phyloP scores from a whole-genome alignment of 2,797 vertebrate genomes.

The Scomberomorus guttatus region DNA sequence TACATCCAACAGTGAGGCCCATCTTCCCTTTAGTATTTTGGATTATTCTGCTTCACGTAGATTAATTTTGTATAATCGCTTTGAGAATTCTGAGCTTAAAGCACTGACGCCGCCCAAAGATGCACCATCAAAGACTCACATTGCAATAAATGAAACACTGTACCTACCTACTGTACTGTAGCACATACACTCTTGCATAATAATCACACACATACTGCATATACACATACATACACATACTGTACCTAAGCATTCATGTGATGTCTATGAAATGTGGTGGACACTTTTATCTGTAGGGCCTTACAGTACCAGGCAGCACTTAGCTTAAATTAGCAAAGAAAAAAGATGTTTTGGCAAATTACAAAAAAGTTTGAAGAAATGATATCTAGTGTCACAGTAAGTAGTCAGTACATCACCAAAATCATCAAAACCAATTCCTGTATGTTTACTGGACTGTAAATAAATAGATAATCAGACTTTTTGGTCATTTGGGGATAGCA shows the following conservation, averaged over 20 bases:
- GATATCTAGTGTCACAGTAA: not conserved
- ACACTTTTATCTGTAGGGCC: slow-evolving; percentile 5
- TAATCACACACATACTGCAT: too few relatives aligned
- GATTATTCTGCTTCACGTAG: slow-evolving; percentile 76
- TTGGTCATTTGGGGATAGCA: not conserved
- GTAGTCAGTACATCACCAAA: not conserved
- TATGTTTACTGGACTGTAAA: not conserved
- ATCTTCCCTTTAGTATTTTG: slow-evolving; percentile 49
- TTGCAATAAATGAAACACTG: slow-evolving; percentile 42
- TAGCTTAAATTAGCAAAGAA: not conserved
- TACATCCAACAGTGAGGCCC: slow-evolving; percentile 23
- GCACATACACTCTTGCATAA: slow-evolving; percentile 36
- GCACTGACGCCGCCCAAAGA: slow-evolving; percentile 44
- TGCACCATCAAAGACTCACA: slow-evolving; percentile 5
- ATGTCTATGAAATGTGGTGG: not conserved
- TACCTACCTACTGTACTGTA: slow-evolving; percentile 11
- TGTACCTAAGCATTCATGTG: not conserved
- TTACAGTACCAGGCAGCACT: too few relatives aligned
- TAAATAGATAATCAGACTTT: not conserved
- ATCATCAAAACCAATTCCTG: too few relatives aligned
- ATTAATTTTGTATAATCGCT: slow-evolving; percentile 81
- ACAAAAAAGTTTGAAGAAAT: not conserved
- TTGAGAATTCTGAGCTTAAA: slow-evolving; percentile 68
- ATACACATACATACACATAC: too few relatives aligned
- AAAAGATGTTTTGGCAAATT: not conserved